Evolutionary conservation across 1,140 invertebrate genomes (phyloP).

Genomic region (Lepidurus packardi): DNA sequence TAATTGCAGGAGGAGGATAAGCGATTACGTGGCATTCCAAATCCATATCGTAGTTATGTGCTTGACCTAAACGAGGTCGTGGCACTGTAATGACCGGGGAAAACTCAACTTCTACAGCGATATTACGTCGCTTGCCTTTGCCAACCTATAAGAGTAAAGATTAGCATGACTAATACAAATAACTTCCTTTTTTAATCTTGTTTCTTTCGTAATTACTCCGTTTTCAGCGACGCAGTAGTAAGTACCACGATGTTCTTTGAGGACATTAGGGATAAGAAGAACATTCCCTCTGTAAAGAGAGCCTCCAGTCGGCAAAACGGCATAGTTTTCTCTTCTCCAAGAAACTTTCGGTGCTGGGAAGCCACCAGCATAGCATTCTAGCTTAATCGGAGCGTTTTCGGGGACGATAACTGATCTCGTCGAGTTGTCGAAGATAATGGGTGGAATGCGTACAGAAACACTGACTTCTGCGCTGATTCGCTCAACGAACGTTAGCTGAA

Average conservation of each 20-base stretch:
- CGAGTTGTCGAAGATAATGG: constrained; percentile 87
- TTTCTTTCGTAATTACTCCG: constrained; percentile 41
- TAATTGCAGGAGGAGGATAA: constrained; percentile 80
- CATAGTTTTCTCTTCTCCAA: constrained; percentile 88
- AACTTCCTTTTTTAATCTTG: constrained; percentile 17
- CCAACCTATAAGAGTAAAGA: constrained; percentile 55
- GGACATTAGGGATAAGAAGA: constrained; percentile 64
- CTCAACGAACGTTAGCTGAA: constrained; percentile 69
- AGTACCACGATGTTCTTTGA: constrained; percentile 81
- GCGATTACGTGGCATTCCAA: constrained; percentile 80
- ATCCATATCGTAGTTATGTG: constrained; percentile 86
- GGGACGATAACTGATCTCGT: constrained; percentile 77
- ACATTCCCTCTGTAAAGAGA: constrained; percentile 72
- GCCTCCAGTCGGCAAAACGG: constrained; percentile 79
- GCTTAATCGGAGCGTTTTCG: constrained; percentile 67
- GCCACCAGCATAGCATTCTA: constrained; percentile 80
- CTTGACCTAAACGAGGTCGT: constrained; percentile 71
- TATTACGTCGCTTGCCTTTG: constrained; percentile 72
- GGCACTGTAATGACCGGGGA: constrained; percentile 76
- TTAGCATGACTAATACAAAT: neutral
- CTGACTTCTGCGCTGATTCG: constrained; percentile 76
- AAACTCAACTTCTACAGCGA: constrained; percentile 84
- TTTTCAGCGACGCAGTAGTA: constrained; percentile 93
- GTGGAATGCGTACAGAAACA: constrained; percentile 73
- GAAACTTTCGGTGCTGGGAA: constrained; percentile 54